Evolutionary conservation across 2,888 invertebrate genomes (phyloP), one percentile per base, ranked within the genome.

Genomic region (Drosophila parthenogenetica): DNA sequence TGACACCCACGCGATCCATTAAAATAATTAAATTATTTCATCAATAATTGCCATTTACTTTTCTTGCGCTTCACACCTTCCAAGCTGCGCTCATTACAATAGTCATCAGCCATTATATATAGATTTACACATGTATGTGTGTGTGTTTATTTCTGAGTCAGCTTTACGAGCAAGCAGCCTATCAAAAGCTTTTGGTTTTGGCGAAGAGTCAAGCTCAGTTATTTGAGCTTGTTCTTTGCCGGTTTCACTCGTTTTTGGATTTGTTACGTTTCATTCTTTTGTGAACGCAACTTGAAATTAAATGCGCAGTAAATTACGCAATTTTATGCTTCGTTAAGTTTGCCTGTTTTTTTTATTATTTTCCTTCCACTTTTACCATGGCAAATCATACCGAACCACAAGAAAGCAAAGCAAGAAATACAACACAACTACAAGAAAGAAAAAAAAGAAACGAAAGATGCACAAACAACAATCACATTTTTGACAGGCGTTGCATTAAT

Each of bases 241-340:
- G 22, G 50, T 55, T 40, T 43, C 51, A 19, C 58, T 50, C 42
- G 22, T 32, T 39, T 8, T 29, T 42, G 29, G 32, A 22, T 40
- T 43, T 55, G 40, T 49, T 60, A 49, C 61, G 58, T 70, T 82
- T 71, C 43, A 57, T 76, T 84, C 80, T 73, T 76, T 48, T 57
- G 58, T 73, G 19, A 66, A 73, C 73, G 60, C 73, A 82, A 81
- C 75, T 78, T 65, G 76, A 81, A 87, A 84, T 81, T 71, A 84
- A 84, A 87, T 78, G 81, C 81, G 86, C 83, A 80, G 83, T 82
- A 80, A 85, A 85, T 85, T 81, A 87, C 85, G 78, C 87, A 85
- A 87, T 85, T 85, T 87, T 71, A 75, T 79, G 87, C 87, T 87
- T 85, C 81, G 87, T 85, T 85, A 77, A 77, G 65, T 73, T 76